Conservation (phyloP, 2,888 invertebrate genomes). For the Endomychus coccineus region DNA sequence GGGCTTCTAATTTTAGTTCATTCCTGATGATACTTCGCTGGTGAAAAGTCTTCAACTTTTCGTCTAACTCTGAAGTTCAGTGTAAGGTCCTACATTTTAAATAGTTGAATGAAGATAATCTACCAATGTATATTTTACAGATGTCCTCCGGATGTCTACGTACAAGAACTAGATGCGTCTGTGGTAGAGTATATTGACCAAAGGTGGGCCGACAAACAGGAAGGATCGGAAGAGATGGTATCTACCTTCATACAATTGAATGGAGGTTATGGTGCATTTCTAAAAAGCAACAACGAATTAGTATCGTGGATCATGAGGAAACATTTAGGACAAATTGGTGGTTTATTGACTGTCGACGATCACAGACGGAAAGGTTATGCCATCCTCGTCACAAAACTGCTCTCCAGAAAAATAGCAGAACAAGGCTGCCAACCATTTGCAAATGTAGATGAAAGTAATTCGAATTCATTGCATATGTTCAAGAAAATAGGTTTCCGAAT, state of each 20-base stretch:
- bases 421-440: constrained; percentile 32
- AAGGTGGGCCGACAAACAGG: constrained; percentile 36
- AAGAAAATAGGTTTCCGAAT: constrained; percentile 31
- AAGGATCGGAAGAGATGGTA: constrained; percentile 34
- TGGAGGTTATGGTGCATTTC: constrained; percentile 37
- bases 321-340: constrained; percentile 34
- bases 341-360: constrained; percentile 36
- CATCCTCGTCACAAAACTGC: constrained; percentile 31
- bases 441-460: constrained; percentile 34
- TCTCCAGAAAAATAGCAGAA: constrained; percentile 35
- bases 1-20: too few species aligned
- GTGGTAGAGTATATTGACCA: constrained; percentile 33
- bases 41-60: too few species aligned
- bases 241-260: constrained; percentile 34
- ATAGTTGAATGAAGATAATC: too few species aligned
- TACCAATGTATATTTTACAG: too few species aligned
- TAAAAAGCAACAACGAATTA: constrained; percentile 33
- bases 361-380: constrained; percentile 40
- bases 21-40: too few species aligned
- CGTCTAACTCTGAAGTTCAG: too few species aligned
- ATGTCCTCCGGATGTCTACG: constrained; percentile 33
- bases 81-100: too few species aligned
- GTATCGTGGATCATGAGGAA: constrained; percentile 39
- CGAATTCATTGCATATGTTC: constrained; percentile 36
- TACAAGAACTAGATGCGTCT: constrained; percentile 28